phyloP scores from a whole-genome alignment of 2,113 vertebrate genomes.

The Takifugu flavidus region DNA sequence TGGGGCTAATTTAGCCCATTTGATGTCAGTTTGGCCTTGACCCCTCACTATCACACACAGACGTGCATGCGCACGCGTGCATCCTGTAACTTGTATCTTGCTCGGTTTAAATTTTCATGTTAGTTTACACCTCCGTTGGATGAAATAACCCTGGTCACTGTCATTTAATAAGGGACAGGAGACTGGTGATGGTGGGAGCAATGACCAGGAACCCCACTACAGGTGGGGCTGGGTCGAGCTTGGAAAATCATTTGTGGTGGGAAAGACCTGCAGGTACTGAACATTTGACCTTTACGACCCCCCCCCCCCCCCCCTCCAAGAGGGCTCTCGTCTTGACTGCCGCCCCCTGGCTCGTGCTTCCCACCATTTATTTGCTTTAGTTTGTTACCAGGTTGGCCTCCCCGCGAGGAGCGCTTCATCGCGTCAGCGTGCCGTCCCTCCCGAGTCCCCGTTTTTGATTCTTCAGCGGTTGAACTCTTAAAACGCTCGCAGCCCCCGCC shows the following conservation, averaged over 20 bases:
- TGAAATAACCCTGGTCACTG: conserved; percentile 70
- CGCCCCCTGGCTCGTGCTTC: no score
- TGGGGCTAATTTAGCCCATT: conserved; percentile 78
- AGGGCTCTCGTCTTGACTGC: no score
- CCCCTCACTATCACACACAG: conserved; percentile 43
- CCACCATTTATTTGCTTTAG: not conserved
- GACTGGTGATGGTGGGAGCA: not conserved
- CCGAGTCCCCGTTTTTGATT: conserved; percentile 32
- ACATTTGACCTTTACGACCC: no score
- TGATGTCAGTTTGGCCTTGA: conserved; percentile 77
- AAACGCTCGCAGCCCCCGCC: no score
- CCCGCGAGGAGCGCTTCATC: conserved; percentile 19
- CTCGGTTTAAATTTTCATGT: conserved; percentile 70
- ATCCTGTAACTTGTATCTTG: conserved; percentile 58
- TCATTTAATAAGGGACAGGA: conserved; percentile 58
- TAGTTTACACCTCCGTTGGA: conserved; percentile 73
- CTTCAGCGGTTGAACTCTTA: conserved; percentile 28
- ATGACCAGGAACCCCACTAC: not conserved
- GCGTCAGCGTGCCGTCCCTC: conserved; percentile 39
- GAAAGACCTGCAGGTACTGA: no score
- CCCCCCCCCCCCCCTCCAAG: no score
- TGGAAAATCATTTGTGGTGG: not conserved
- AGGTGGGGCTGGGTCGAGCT: not conserved
- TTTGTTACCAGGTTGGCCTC: not conserved
- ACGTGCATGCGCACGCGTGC: conserved; percentile 14